These are phyloP conservation scores for Pangasius krempfi DNA, from an alignment of 2,797 vertebrate genomes.

Conservation along the genomic window DNA sequence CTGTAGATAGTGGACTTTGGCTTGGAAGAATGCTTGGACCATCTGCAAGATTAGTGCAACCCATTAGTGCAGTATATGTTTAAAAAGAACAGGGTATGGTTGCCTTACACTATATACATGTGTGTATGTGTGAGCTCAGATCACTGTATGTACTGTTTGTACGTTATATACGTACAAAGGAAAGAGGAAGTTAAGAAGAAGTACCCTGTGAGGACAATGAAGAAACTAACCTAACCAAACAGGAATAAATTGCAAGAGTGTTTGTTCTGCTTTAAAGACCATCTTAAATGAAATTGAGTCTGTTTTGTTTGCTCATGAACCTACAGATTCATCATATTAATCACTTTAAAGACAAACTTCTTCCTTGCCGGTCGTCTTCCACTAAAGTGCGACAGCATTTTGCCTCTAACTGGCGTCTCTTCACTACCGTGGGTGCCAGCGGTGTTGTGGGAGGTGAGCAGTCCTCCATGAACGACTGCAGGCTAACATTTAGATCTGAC, in stretches of 20 bases:
- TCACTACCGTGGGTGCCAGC: too few species aligned
- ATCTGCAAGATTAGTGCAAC: neutral
- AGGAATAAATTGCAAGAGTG: neutral
- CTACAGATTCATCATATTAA: neutral
- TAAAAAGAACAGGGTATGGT: neutral
- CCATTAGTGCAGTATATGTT: neutral
- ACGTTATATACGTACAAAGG: neutral
- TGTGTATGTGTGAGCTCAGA: neutral
- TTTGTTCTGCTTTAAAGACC: slow-evolving; percentile 7
- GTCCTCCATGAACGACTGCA: neutral
- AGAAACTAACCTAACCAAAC: neutral
- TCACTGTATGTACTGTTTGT: neutral
- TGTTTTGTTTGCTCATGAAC: neutral
- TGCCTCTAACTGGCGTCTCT: neutral
- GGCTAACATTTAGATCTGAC: neutral
- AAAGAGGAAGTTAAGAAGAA: neutral
- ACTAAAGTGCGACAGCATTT: neutral
- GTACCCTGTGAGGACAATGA: neutral
- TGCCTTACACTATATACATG: neutral
- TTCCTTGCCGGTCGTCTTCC: neutral
- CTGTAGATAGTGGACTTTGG: neutral
- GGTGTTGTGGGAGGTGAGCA: neutral
- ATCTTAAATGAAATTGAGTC: neutral
- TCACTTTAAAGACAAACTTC: neutral
- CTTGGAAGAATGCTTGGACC: neutral